phyloP scores from a whole-genome alignment of 1,140 invertebrate genomes.

The Elymnias hypermnestra region DNA sequence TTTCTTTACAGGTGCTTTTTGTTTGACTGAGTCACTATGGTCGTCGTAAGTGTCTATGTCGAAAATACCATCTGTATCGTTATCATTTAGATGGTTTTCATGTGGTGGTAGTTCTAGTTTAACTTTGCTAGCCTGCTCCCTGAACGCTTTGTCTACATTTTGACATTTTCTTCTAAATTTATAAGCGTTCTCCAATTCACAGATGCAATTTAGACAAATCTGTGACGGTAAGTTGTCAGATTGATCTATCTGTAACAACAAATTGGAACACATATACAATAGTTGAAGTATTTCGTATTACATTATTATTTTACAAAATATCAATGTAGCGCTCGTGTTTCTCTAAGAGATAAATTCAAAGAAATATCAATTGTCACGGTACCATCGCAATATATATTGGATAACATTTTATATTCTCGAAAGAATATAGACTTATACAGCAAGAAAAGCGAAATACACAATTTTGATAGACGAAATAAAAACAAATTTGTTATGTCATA shows the following conservation, averaged over 20 bases:
- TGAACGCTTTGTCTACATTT: constrained; percentile 48
- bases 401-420: too few species aligned
- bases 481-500: too few species aligned
- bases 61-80: constrained; percentile 24
- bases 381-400: too few species aligned
- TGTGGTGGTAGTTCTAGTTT: constrained; percentile 38
- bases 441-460: too few species aligned
- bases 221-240: constrained; percentile 56
- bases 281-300: too few species aligned
- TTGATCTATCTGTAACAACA: constrained; percentile 50
- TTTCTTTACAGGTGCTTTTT: constrained; percentile 10
- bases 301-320: too few species aligned
- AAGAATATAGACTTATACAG: too few species aligned
- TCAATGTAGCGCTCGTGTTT: too few species aligned
- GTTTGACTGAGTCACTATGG: constrained; percentile 17
- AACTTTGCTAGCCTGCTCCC: constrained; percentile 25
- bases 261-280: constrained; percentile 8
- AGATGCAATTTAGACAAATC: constrained; percentile 58
- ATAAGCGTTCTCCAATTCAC: constrained; percentile 59
- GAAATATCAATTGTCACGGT: too few species aligned
- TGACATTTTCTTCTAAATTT: constrained; percentile 69
- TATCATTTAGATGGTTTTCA: not conserved
- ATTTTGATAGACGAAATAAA: too few species aligned
- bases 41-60: constrained; percentile 26
- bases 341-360: too few species aligned